Evolutionary conservation across 2,888 invertebrate genomes (phyloP).

Genomic region (Lacanobia oleracea): DNA sequence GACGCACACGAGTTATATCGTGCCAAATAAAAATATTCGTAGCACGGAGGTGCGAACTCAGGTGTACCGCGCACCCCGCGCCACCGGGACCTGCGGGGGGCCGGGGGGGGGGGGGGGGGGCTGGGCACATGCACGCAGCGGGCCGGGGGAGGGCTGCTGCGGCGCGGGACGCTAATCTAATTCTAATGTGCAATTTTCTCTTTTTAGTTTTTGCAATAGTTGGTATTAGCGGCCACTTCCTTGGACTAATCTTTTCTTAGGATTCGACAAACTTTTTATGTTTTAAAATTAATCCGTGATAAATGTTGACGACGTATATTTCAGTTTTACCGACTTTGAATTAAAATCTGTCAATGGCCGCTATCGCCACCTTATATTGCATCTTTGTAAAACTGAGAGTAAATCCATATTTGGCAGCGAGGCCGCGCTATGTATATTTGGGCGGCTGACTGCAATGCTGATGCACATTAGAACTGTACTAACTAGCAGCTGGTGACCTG

Average conservation of each 20-base stretch:
- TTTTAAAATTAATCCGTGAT: neutral
- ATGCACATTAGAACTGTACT: constrained; percentile 8
- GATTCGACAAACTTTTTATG: neutral
- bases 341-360: neutral
- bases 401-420: neutral
- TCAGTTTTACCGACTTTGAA: neutral
- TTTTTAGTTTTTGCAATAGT: neutral
- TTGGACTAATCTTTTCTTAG: neutral
- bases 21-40: constrained; percentile 44
- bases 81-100: too few relatives aligned
- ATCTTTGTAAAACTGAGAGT: constrained; percentile 1
- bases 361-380: neutral
- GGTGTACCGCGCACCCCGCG: constrained; percentile 5
- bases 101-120: too few relatives aligned
- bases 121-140: too few relatives aligned
- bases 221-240: neutral
- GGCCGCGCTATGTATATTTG: neutral
- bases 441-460: too few relatives aligned
- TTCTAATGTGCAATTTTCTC: constrained; percentile 18
- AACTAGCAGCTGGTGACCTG: neutral
- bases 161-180: constrained; percentile 21
- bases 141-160: neutral
- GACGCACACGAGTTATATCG: too few relatives aligned
- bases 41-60: constrained; percentile 20
- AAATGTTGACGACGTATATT: neutral